These are phyloP conservation scores for Notodonta dromedarius DNA, from an alignment of 2,888 invertebrate genomes.

Conservation along the genomic window DNA sequence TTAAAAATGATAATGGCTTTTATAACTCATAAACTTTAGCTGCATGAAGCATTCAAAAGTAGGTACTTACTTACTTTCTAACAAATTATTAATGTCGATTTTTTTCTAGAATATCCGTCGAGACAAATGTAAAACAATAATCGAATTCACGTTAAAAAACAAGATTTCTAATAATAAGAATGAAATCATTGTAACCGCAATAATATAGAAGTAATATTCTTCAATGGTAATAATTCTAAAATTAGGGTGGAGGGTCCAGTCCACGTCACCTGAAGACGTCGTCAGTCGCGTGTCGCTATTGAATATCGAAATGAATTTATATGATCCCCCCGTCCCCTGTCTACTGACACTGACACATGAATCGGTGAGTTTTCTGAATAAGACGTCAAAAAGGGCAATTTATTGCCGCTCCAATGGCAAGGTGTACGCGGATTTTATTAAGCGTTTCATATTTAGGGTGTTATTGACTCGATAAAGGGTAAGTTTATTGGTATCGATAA, in stretches of 20 bases:
- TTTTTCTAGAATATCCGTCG: too few relatives aligned
- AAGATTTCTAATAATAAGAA: too few relatives aligned
- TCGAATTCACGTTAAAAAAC: too few relatives aligned
- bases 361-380: conserved; percentile 63
- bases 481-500: conserved; percentile 43
- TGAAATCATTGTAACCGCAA: too few relatives aligned
- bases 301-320: conserved; percentile 57
- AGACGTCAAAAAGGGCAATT: conserved; percentile 82
- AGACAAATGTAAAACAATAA: too few relatives aligned
- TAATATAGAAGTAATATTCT: not conserved
- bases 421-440: conserved; percentile 74
- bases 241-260: conserved; percentile 33
- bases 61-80: too few relatives aligned
- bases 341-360: conserved; percentile 65
- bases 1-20: too few relatives aligned
- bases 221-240: not conserved
- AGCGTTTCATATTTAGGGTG: conserved; percentile 75
- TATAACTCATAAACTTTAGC: too few relatives aligned
- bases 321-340: conserved; percentile 39
- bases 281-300: conserved; percentile 60
- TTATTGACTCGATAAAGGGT: conserved; percentile 58
- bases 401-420: conserved; percentile 59
- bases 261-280: conserved; percentile 60
- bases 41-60: too few relatives aligned
- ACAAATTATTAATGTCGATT: too few relatives aligned